These are phyloP conservation scores for Drosophila nigricruria DNA, from an alignment of 2,888 invertebrate species.

Conservation along the genomic window DNA sequence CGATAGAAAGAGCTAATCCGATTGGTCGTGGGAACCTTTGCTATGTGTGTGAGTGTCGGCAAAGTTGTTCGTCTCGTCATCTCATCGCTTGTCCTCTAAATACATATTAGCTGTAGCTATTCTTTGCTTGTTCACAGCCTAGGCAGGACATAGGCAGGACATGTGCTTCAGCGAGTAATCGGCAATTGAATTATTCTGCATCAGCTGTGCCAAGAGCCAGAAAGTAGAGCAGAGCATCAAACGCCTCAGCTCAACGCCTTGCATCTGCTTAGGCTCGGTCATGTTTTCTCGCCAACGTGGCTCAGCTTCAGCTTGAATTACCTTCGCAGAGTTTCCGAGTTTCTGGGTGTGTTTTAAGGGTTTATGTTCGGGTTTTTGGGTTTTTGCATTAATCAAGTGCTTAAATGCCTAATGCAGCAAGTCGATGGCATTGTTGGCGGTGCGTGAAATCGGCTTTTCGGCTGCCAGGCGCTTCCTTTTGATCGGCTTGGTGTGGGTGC, in stretches of 20 bases:
- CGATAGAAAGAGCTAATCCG: neutral
- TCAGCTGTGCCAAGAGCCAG: constrained; percentile 32
- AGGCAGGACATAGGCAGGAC: neutral
- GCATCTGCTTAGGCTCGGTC: constrained; percentile 20
- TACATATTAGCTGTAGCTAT: constrained; percentile 2
- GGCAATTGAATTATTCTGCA: constrained; percentile 30
- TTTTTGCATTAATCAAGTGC: constrained; percentile 56
- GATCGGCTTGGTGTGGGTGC: neutral
- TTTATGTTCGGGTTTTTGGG: constrained; percentile 6
- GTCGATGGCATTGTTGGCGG: constrained; percentile 36
- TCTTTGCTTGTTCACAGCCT: constrained; percentile 1
- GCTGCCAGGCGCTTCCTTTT: no score
- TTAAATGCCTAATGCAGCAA: constrained; percentile 32
- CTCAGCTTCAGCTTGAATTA: neutral
- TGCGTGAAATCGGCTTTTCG: constrained; percentile 44
- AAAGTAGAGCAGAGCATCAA: constrained; percentile 38
- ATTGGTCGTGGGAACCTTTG: neutral
- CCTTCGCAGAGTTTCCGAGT: neutral
- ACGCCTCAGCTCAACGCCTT: constrained; percentile 47
- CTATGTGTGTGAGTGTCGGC: no score
- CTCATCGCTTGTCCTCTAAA: no score
- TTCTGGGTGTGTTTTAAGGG: neutral
- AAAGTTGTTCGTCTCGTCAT: no score
- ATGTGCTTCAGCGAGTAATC: constrained; percentile 8
- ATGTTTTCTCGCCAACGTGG: neutral